Base-by-base conservation (phyloP, 2,797 vertebrate genomes). In the Neosilurus hyrtlii region DNA sequence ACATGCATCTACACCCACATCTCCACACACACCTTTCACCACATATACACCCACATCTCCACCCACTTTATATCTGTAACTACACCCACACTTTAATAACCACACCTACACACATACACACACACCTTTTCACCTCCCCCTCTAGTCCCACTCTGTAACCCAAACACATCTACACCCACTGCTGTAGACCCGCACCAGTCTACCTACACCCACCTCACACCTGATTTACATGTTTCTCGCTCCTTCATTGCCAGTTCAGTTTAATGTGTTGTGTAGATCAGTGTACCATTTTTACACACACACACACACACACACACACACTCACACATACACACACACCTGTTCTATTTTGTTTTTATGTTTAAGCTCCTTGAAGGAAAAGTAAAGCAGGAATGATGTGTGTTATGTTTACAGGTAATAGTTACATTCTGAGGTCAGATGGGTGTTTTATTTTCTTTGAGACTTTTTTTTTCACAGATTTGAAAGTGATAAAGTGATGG, bases 361-460 rank as follows among this genome's bases (percentile, higher is more conserved):
- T 88, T 88, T 83, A 88, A 73, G 70, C 66, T 52, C 61, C 62
- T 72, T 65, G 92, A 89, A 88, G 85, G 89, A 73, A 87, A 74
- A 91, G 81, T 8, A 24, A 68, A 72, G 30, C 11, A 75, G 80
- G 56, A 84, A 26, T 54, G 68, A 51, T 7, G 35, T 66, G 57
- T 70, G 66, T 62, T 24, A 52, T 66, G 74, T 74, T 76, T 84
- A 78, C 79, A 74, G 59, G 75, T 35, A 71, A 70, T 9, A 52
- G 30, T 54, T 59, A 62, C 24, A 2, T n/a, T 82, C 0, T 75
- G 26, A 37, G 74, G 20, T 15, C 20, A n/a, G 20, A 76, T 61
- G 16, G 1, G 10, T 20, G 8, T 74, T 72, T 24, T 59, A 20
- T 43, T 43, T 52, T 71, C 22, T 71, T 71, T 71, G 14, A 71